phyloP scores from a whole-genome alignment of 92 coral and sea anemone species.

The Parazoanthus darwini region DNA sequence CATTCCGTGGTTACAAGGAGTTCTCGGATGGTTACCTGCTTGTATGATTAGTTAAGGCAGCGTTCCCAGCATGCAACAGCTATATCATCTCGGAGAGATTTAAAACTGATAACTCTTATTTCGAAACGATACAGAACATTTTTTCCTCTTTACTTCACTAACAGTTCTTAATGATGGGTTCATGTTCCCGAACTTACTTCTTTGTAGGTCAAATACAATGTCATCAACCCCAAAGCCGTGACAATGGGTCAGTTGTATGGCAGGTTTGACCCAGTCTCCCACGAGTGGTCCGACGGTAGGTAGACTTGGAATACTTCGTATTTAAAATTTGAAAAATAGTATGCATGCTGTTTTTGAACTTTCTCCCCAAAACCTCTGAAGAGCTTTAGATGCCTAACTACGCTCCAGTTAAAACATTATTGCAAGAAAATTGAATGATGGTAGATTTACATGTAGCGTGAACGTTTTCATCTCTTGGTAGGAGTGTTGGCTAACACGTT shows the following conservation, averaged over 20 bases:
- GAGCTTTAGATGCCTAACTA: too few relatives aligned
- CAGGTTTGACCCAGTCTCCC: conserved; percentile 96
- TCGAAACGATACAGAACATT: neutral
- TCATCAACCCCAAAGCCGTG: conserved; percentile 95
- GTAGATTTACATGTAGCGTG: neutral
- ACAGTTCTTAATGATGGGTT: too few relatives aligned
- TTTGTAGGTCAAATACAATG: conserved; percentile 73
- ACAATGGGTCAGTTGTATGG: conserved; percentile 99
- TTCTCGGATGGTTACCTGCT: too few relatives aligned
- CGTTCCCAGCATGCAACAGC: neutral
- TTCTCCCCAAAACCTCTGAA: too few relatives aligned
- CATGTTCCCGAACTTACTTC: neutral
- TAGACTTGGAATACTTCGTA: neutral
- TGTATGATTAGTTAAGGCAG: neutral
- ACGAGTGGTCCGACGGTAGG: conserved; percentile 98
- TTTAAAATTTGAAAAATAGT: too few relatives aligned
- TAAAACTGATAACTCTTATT: neutral
- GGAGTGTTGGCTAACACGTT: conserved; percentile 97
- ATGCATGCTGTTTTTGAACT: too few relatives aligned
- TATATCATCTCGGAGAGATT: neutral
- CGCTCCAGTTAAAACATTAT: neutral
- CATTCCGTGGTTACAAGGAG: too few relatives aligned
- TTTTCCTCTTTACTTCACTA: neutral
- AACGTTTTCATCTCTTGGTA: neutral
- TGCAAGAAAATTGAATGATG: neutral